Percentiles rank a stretch among this genome's conserved stretches.
Conservation (phyloP, 2,888 invertebrate species). For the Apamea anceps region DNA sequence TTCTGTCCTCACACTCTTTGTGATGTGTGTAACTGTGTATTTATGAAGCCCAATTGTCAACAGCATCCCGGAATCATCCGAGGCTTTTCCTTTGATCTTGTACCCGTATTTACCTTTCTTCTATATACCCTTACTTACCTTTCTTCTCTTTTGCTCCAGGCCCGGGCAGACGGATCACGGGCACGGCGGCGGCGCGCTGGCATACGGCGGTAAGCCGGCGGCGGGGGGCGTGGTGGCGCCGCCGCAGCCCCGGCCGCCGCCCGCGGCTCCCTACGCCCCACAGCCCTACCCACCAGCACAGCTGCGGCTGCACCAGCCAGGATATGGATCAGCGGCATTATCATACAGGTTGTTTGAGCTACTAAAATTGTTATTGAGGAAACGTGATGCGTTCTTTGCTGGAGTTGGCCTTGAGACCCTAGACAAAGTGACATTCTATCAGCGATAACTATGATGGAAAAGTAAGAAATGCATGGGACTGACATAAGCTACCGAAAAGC, state of each 20-base stretch:
- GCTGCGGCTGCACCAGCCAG: slow-evolving; percentile 87
- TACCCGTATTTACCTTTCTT: background rate
- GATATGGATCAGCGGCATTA: slow-evolving; percentile 87
- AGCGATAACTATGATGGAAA: too few species aligned
- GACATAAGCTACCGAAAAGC: too few species aligned
- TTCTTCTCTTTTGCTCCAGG: slow-evolving; percentile 73
- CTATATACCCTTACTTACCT: slow-evolving; percentile 11
- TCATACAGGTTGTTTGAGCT: slow-evolving; percentile 80
- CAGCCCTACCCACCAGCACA: slow-evolving; percentile 82
- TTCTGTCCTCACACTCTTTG: background rate
- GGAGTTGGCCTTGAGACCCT: background rate
- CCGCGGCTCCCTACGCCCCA: slow-evolving; percentile 85
- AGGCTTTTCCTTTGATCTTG: background rate
- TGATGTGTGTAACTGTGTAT: background rate
- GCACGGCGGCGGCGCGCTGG: slow-evolving; percentile 85
- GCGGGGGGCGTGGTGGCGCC: slow-evolving; percentile 82
- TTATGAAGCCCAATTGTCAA: background rate
- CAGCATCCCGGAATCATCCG: too few species aligned
- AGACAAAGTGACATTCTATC: background rate
- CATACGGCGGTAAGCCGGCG: slow-evolving; percentile 86
- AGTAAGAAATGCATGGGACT: background rate
- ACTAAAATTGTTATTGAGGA: background rate
- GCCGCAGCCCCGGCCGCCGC: slow-evolving; percentile 83
- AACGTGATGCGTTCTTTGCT: background rate
- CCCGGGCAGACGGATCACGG: slow-evolving; percentile 89